Evolutionary conservation across 2,888 invertebrate species (phyloP), one percentile per base, ranked within the genome.

Genomic region (Meiosimyza platycephala): DNA sequence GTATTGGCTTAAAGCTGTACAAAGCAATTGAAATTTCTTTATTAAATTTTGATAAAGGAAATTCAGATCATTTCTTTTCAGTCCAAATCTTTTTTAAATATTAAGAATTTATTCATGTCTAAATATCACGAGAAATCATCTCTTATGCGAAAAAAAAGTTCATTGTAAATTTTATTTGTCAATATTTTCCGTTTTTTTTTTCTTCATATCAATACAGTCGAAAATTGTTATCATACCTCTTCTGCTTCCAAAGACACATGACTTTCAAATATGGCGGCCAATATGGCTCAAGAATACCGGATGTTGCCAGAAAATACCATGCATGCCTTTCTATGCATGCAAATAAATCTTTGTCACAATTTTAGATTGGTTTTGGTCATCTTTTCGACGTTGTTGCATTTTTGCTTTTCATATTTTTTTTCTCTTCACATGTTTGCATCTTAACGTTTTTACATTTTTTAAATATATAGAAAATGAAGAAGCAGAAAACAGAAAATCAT

Each of bases 311-410:
- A 66, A 40, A 33, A 40, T 11, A 28, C 59, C 15, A 33, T 54
- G 15, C 18, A 40, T 62, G 13, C 62, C 22, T 47, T 52, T 51
- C 18, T 28, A 48, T 57, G 60, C 70, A 70, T 70, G 69, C 63
- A 72, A 74, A 72, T 75, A 75, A 75, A 75, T 75, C 73, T 66
- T 54, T 69, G 72, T 73, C 75, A 75, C 57, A 51, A 66, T 62
- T 70, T 63, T 47, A 57, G 66, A 57, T 66, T 67, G 67, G 70
- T 60, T 72, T 51, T 66, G 73, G 73, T 73, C 72, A 73, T 54
- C 47, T 54, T 63, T 54, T 47, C 16, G n/a, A 57, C 33, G 51
- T 22, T 48, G 52, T 72, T 69, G 15, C 28, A 52, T 72, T 68
- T n/a, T 59, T 73, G 51, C 50, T 65, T 28, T 48, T 13, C 22